A percentile compares a stretch with the other conserved stretches of the same genome.
These are phyloP conservation scores for Leptinotarsa texana DNA, from an alignment of 1,140 invertebrate genomes.

Conservation along the genomic window DNA sequence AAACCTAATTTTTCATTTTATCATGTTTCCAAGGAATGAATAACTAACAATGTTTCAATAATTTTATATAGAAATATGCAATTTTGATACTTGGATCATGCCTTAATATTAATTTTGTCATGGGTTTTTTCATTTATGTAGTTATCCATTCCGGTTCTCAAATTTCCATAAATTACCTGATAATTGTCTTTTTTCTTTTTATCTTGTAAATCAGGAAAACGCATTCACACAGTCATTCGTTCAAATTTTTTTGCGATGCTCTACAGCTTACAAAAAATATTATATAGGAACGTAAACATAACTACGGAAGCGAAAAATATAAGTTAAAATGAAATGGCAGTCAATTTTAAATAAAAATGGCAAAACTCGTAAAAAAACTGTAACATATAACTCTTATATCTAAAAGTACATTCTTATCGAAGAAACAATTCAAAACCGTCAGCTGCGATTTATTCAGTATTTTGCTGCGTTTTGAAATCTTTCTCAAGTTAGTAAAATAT, in stretches of 20 bases:
- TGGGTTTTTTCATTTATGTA: constrained; percentile 15
- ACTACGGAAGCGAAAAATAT: constrained; percentile 46
- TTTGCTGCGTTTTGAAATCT: constrained; percentile 33
- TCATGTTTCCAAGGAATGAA: constrained; percentile 21
- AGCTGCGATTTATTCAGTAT: constrained; percentile 14
- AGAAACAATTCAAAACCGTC: constrained; percentile 28
- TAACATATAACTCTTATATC: constrained; percentile 29
- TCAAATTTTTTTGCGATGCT: constrained; percentile 37
- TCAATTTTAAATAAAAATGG: constrained; percentile 51
- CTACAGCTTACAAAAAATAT: constrained; percentile 44
- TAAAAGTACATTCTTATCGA: constrained; percentile 23
- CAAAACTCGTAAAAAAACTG: constrained; percentile 43
- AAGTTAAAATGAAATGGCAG: constrained; percentile 52
- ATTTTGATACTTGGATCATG: constrained; percentile 26
- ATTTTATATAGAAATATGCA: constrained; percentile 25
- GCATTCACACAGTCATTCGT: constrained; percentile 29
- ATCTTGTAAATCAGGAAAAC: background rate
- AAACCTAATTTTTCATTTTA: constrained; percentile 36
- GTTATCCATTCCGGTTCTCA: constrained; percentile 9
- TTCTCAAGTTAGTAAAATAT: constrained; percentile 41
- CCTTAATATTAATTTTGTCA: constrained; percentile 12
- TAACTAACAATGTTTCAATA: constrained; percentile 22
- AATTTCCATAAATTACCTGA: constrained; percentile 21
- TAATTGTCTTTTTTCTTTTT: background rate
- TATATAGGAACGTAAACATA: constrained; percentile 51